phyloP scores from a whole-genome alignment of 2,113 vertebrate genomes.

The Helogale parvula region DNA sequence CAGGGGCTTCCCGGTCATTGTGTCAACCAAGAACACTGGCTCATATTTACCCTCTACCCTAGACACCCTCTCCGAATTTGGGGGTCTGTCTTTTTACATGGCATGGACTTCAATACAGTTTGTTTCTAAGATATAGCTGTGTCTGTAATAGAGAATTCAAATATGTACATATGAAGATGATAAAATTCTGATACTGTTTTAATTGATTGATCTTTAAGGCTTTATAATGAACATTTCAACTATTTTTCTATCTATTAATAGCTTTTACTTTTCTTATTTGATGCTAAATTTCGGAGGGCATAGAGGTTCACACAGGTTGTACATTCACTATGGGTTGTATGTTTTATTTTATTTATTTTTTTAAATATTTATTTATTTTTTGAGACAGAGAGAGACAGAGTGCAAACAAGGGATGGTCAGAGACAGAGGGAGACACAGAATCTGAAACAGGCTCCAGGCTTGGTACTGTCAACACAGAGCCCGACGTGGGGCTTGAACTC shows the following conservation, averaged over 20 bases:
- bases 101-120: neutral
- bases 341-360: too few species aligned
- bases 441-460: too few species aligned
- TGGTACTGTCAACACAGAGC: too few species aligned
- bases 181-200: neutral
- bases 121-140: neutral
- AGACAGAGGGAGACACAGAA: too few species aligned
- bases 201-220: neutral
- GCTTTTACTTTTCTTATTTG: neutral
- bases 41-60: neutral
- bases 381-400: too few species aligned
- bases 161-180: neutral
- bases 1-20: too few species aligned
- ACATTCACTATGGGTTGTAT: neutral
- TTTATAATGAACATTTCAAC: neutral
- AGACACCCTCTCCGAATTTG: neutral
- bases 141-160: neutral
- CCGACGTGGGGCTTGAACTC: too few species aligned
- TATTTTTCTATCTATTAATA: neutral
- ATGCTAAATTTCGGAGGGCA: neutral
- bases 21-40: neutral
- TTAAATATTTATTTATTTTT: too few species aligned
- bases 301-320: neutral
- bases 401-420: too few species aligned
- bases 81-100: neutral